Percentiles rank a stretch among this genome's conserved stretches.
Conservation (phyloP, 92 coral and sea anemone species). For the Meandrina meandrites region DNA sequence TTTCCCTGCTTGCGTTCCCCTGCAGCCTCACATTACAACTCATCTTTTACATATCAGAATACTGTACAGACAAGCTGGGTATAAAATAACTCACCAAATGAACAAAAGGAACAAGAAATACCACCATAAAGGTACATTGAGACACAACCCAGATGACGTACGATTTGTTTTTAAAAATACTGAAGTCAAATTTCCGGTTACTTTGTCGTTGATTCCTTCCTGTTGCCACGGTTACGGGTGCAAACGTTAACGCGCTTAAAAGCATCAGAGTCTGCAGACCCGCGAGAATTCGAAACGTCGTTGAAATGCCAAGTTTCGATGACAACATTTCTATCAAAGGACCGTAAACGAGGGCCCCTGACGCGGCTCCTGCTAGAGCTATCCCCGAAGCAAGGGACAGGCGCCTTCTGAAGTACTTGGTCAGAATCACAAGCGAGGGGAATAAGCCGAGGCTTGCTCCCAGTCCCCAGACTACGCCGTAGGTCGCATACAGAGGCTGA, state of each 20-base stretch:
- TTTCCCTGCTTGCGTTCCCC: too few species aligned
- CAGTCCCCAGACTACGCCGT: slow-evolving; percentile 71
- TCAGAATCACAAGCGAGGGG: slow-evolving; percentile 68
- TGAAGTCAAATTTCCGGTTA: slow-evolving; percentile 15
- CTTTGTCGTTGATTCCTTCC: not conserved
- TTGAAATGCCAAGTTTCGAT: slow-evolving; percentile 51
- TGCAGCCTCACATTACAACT: not conserved
- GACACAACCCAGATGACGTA: slow-evolving; percentile 72
- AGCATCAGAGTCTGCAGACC: slow-evolving; percentile 52
- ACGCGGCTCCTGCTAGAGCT: slow-evolving; percentile 69
- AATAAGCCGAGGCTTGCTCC: slow-evolving; percentile 72
- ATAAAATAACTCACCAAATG: slow-evolving; percentile 70
- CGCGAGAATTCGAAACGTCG: slow-evolving; percentile 65
- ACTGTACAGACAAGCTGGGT: not conserved
- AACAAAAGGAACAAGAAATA: slow-evolving; percentile 86
- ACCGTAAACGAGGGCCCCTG: slow-evolving; percentile 52
- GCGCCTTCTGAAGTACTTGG: slow-evolving; percentile 63
- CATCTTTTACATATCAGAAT: not conserved
- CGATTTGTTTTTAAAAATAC: slow-evolving; percentile 58
- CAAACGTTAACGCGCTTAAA: slow-evolving; percentile 59
- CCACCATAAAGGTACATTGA: slow-evolving; percentile 71
- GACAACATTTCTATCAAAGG: slow-evolving; percentile 51
- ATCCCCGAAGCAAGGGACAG: slow-evolving; percentile 70
- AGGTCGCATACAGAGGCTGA: slow-evolving; percentile 54
- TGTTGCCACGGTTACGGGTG: slow-evolving; percentile 23